Conservation (phyloP, 2,888 invertebrate species). For the Ophonus ardosiacus region DNA sequence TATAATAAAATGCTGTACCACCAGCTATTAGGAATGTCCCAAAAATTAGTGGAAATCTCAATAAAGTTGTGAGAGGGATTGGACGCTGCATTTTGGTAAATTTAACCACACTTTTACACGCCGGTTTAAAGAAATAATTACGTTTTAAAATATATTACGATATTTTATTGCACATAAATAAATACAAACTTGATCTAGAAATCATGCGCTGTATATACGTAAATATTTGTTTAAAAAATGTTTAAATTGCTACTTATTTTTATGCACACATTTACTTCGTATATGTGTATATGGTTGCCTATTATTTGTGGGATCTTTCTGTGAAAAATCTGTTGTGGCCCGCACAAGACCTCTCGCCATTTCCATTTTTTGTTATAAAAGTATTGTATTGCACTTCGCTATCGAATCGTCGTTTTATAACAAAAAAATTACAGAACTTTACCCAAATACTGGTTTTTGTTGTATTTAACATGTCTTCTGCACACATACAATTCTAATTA, state of each 20-base stretch:
- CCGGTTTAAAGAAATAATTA: neutral
- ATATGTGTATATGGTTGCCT: too few relatives aligned
- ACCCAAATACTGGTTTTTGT: too few relatives aligned
- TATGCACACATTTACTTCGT: too few relatives aligned
- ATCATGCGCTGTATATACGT: neutral
- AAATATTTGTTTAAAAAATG: constrained; percentile 9
- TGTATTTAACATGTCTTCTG: too few relatives aligned
- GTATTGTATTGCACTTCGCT: too few relatives aligned
- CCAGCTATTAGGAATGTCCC: constrained; percentile 67
- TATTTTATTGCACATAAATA: neutral
- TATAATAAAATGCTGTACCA: constrained; percentile 67
- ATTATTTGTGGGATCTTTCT: too few relatives aligned
- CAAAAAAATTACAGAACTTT: too few relatives aligned
- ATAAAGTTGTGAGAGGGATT: constrained; percentile 66
- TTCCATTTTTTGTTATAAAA: too few relatives aligned
- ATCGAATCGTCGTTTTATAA: too few relatives aligned
- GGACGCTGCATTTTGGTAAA: constrained; percentile 66
- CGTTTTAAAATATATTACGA: neutral
- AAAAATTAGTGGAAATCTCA: constrained; percentile 69
- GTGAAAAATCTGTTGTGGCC: too few relatives aligned
- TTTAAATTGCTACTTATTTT: neutral
- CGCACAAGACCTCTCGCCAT: too few relatives aligned
- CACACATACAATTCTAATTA: too few relatives aligned
- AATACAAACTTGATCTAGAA: neutral
- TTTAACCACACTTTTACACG: constrained; percentile 37